A percentile compares a stretch with the other conserved stretches of the same genome.
These are phyloP conservation scores for Benitochromis conjunctus DNA, from an alignment of 2,113 vertebrate genomes.

Conservation along the genomic window DNA sequence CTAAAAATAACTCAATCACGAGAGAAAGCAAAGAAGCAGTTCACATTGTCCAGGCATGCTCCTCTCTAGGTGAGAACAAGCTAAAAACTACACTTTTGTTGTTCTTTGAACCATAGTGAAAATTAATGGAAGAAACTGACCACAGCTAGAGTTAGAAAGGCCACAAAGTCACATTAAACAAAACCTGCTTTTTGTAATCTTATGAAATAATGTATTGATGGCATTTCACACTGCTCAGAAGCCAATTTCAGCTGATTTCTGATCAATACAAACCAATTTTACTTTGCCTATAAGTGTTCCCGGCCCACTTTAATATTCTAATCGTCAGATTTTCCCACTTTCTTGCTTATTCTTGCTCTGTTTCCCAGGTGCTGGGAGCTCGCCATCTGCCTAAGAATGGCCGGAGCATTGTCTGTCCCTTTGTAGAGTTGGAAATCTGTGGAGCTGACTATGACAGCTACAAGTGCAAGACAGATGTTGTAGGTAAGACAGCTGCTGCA, in stretches of 20 bases:
- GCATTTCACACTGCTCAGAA: neutral
- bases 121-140: neutral
- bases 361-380: conserved; percentile 77
- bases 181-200: neutral
- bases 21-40: neutral
- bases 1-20: neutral
- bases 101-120: neutral
- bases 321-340: neutral
- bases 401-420: conserved; percentile 85
- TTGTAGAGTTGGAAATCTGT: conserved; percentile 84
- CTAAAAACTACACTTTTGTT: neutral
- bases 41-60: neutral
- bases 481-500: conserved; percentile 62
- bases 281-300: neutral
- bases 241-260: neutral
- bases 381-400: conserved; percentile 84
- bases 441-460: conserved; percentile 81
- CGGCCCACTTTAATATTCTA: neutral
- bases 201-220: neutral
- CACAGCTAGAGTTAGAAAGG: neutral
- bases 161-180: neutral
- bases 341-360: neutral
- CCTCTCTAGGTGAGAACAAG: neutral
- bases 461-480: conserved; percentile 82
- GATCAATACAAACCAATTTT: neutral